Conservation (phyloP, 2,888 invertebrate genomes). For the Cosmia pyralina region DNA sequence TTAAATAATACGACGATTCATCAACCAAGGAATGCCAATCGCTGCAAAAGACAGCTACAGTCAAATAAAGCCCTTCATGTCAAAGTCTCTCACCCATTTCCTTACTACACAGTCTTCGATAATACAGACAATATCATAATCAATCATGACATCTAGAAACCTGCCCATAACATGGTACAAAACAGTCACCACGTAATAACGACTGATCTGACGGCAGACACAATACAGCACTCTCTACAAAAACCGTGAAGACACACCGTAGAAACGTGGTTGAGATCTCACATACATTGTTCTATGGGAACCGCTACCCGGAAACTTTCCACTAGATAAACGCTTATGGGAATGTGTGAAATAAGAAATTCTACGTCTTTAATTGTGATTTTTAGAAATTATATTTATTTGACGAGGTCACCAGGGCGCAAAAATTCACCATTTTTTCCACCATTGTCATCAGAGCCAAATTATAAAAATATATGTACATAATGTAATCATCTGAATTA, state of each 20-base stretch:
- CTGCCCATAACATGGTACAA: conserved; percentile 32
- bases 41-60: neutral
- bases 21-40: neutral
- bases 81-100: neutral
- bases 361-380: conserved; percentile 46
- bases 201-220: conserved; percentile 51
- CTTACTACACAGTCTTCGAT: conserved; percentile 17
- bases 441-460: conserved; percentile 5
- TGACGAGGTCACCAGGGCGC: conserved; percentile 27
- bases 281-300: conserved; percentile 78
- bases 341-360: conserved; percentile 64
- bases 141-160: conserved; percentile 56
- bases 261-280: conserved; percentile 71
- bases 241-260: conserved; percentile 68
- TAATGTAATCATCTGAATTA: too few relatives aligned
- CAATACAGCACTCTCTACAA: conserved; percentile 74
- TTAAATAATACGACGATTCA: neutral
- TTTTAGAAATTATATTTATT: conserved; percentile 25
- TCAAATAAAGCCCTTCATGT: neutral
- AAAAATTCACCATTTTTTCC: neutral
- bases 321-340: conserved; percentile 63
- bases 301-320: conserved; percentile 81
- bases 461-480: neutral
- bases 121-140: conserved; percentile 38
- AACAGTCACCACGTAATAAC: conserved; percentile 56